A percentile compares a stretch with the other conserved stretches of the same genome.
phyloP scores from a whole-genome alignment of 2,113 vertebrate genomes.

The Telmatochromis sp. region DNA sequence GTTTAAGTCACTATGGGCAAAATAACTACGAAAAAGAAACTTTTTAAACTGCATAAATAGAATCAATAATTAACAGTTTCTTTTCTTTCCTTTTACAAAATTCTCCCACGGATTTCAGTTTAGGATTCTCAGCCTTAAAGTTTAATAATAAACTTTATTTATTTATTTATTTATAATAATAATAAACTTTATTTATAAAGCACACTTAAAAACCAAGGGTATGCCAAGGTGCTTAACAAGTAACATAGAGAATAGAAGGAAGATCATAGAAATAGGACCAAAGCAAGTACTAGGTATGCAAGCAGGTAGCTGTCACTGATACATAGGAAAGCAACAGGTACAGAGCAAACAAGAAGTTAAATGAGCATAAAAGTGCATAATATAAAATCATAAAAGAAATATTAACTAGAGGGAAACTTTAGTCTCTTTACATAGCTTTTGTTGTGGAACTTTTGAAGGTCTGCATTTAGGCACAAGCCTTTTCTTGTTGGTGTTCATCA shows the following conservation, averaged over 20 bases:
- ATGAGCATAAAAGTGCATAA: too few relatives aligned
- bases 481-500: neutral
- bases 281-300: too few relatives aligned
- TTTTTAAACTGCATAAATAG: neutral
- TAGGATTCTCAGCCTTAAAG: neutral
- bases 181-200: too few relatives aligned
- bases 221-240: too few relatives aligned
- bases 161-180: too few relatives aligned
- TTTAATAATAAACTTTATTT: too few relatives aligned
- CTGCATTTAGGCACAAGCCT: neutral
- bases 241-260: too few relatives aligned
- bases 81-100: neutral
- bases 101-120: neutral
- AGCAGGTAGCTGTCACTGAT: too few relatives aligned
- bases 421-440: accelerated
- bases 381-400: too few relatives aligned
- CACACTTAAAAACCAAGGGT: too few relatives aligned
- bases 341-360: accelerated
- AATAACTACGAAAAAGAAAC: accelerated
- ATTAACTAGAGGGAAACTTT: neutral
- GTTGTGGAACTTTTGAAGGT: accelerated
- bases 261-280: accelerated
- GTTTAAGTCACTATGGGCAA: neutral
- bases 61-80: neutral
- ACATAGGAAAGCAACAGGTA: too few relatives aligned